Conservation (phyloP, 2,113 vertebrate genomes). For the Mohoua ochrocephala region DNA sequence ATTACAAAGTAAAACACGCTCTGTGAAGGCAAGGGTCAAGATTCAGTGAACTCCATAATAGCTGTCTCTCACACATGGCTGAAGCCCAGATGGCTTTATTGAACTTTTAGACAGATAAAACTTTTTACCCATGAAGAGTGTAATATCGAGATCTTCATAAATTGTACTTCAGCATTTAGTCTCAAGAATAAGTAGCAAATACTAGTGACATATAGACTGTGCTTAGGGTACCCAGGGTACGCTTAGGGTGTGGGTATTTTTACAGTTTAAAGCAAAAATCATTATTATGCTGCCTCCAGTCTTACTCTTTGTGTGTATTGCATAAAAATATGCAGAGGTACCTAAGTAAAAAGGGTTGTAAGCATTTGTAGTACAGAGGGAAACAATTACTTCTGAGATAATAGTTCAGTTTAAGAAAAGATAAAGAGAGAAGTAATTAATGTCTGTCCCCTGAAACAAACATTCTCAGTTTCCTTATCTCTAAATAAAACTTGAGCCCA, state of each 20-base stretch:
- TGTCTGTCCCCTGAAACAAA: neutral
- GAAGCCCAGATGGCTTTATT: neutral
- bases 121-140: neutral
- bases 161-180: neutral
- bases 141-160: accelerated
- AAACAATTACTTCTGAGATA: neutral
- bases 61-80: neutral
- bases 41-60: neutral
- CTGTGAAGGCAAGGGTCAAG: neutral
- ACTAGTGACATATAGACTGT: neutral
- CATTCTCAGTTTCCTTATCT: neutral
- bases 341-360: neutral
- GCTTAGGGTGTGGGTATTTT: neutral
- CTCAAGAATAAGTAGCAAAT: neutral
- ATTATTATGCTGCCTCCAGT: neutral
- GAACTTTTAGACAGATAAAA: neutral
- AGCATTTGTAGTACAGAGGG: neutral
- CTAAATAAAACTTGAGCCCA: neutral
- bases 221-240: accelerated
- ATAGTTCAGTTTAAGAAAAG: neutral
- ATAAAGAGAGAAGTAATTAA: neutral
- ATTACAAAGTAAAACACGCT: neutral
- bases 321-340: neutral
- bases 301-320: neutral
- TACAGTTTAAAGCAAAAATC: neutral